Percentiles rank a stretch among this genome's conserved stretches.
These are phyloP conservation scores for Drosophila aldrichi DNA, from an alignment of 2,888 invertebrate species.

Conservation along the genomic window DNA sequence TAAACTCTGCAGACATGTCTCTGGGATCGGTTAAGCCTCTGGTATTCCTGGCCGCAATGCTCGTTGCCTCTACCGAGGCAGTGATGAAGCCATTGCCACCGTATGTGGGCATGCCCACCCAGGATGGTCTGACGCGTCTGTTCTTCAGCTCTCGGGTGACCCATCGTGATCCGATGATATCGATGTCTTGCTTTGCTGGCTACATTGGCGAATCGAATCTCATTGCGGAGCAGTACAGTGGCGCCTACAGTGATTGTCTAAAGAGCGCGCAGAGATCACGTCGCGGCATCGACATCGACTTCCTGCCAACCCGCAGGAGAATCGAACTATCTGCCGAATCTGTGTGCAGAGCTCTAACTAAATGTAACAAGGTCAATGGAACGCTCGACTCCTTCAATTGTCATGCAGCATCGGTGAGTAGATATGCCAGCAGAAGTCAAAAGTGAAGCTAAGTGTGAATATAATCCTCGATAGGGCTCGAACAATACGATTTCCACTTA, in stretches of 20 bases:
- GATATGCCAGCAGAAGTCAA: background rate
- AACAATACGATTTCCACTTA: conserved; percentile 77
- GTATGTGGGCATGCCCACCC: conserved; percentile 64
- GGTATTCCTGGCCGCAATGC: conserved; percentile 24
- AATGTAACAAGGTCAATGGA: conserved; percentile 55
- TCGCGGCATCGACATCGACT: conserved; percentile 62
- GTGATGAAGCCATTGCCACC: conserved; percentile 62
- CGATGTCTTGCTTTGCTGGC: conserved; percentile 75
- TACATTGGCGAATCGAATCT: conserved; percentile 73
- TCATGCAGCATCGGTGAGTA: conserved; percentile 75
- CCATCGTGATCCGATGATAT: conserved; percentile 63
- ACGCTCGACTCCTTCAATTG: conserved; percentile 74
- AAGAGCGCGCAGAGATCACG: conserved; percentile 55
- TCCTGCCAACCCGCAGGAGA: conserved; percentile 51
- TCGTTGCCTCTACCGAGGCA: conserved; percentile 26
- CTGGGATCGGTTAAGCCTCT: conserved; percentile 18
- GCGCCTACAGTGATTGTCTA: conserved; percentile 59
- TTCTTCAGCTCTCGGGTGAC: conserved; percentile 72
- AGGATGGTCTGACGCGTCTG: conserved; percentile 71
- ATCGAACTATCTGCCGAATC: conserved; percentile 54
- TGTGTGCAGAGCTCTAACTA: conserved; percentile 59
- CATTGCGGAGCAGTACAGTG: conserved; percentile 68
- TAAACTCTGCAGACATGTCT: conserved; percentile 27
- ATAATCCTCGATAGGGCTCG: conserved; percentile 61
- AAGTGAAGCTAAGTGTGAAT: background rate